Evolutionary conservation across 2,113 vertebrate genomes (phyloP).

Genomic region (Columba livia): DNA sequence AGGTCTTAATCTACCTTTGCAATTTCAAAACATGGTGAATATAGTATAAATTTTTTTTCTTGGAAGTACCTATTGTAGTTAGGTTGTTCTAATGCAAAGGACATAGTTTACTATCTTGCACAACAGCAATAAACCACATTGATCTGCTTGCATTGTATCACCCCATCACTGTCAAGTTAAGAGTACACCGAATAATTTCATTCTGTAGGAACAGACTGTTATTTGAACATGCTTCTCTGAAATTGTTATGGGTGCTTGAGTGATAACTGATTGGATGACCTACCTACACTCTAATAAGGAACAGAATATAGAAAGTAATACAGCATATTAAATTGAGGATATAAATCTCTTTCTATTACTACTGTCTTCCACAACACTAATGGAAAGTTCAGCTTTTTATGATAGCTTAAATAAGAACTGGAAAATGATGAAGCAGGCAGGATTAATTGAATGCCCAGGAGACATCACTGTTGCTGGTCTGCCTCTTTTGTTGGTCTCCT

Average conservation of each 20-base stretch:
- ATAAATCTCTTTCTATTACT: constrained; percentile 66
- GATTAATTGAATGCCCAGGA: constrained; percentile 40
- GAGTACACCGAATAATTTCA: neutral
- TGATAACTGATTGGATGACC: constrained; percentile 59
- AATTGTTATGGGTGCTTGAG: constrained; percentile 34
- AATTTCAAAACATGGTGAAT: neutral
- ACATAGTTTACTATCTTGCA: neutral
- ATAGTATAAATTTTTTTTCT: neutral
- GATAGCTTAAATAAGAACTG: constrained; percentile 50
- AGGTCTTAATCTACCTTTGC: neutral
- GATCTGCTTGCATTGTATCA: neutral
- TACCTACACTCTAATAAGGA: constrained; percentile 46
- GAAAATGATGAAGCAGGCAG: constrained; percentile 28
- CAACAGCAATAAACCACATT: neutral
- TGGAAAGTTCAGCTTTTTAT: constrained; percentile 55
- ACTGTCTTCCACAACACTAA: constrained; percentile 46
- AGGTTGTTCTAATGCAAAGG: neutral
- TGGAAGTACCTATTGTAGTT: neutral
- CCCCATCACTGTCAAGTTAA: neutral
- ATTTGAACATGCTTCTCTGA: neutral
- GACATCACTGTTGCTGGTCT: neutral
- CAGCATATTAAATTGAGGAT: constrained; percentile 35
- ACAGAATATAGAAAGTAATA: constrained; percentile 48
- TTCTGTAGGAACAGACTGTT: neutral
- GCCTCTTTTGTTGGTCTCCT: neutral